These are phyloP conservation scores for Ruditapes philippinarum DNA, from an alignment of 1,140 invertebrate genomes.

Conservation along the genomic window DNA sequence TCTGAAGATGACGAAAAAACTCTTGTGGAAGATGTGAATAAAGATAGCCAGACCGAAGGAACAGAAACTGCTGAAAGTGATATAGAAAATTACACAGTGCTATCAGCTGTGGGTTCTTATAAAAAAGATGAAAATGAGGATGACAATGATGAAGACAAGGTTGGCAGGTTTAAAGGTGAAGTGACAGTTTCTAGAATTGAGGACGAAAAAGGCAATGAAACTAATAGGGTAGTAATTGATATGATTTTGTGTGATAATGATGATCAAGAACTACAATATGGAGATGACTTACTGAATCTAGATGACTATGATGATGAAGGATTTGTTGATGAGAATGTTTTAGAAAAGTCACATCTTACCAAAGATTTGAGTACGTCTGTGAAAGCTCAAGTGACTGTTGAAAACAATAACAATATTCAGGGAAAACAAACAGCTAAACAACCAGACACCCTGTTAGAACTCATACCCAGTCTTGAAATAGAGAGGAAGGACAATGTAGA, in stretches of 20 bases:
- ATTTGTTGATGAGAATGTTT: constrained; percentile 13
- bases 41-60: neutral
- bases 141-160: neutral
- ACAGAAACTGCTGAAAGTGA: neutral
- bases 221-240: neutral
- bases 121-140: neutral
- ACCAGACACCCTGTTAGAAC: neutral
- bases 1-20: neutral
- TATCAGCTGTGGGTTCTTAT: neutral
- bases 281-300: neutral
- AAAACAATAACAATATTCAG: neutral
- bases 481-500: neutral
- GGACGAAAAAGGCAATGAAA: neutral
- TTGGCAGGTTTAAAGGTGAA: constrained; percentile 2
- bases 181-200: neutral
- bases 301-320: constrained; percentile 38
- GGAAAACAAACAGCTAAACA: neutral
- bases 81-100: neutral
- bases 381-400: neutral
- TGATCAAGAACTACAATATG: neutral
- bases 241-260: neutral
- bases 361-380: neutral
- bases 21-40: neutral
- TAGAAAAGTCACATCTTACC: constrained; percentile 1
- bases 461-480: neutral